Evolutionary conservation across 2,888 invertebrate genomes (phyloP).

Genomic region (Diachrysia chrysitis): DNA sequence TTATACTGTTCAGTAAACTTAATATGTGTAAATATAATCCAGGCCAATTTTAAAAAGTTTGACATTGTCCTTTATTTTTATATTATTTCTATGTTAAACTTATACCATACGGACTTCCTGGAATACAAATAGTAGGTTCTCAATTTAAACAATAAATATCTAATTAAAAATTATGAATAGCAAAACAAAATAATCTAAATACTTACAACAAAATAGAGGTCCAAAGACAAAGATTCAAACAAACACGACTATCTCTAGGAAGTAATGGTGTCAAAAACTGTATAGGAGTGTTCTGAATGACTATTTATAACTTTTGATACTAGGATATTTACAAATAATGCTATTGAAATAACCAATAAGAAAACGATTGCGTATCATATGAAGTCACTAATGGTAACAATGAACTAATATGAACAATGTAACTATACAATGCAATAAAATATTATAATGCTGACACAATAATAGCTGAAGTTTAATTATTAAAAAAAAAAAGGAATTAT

Average conservation of each 20-base stretch:
- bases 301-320: constrained; percentile 26
- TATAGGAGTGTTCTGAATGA: background rate
- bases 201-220: constrained; percentile 17
- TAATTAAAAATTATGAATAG: background rate
- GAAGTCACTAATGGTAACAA: constrained; percentile 26
- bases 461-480: no score
- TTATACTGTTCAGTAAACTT: constrained; percentile 8
- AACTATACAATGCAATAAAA: background rate
- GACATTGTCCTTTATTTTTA: constrained; percentile 13
- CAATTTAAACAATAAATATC: background rate
- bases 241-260: constrained; percentile 1
- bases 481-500: no score
- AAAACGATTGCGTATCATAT: constrained; percentile 15
- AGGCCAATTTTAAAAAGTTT: constrained; percentile 10
- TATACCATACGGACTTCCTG: constrained; percentile 19
- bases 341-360: constrained; percentile 5
- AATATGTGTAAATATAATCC: constrained; percentile 23
- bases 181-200: background rate
- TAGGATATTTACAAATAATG: constrained; percentile 36
- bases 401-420: constrained; percentile 4
- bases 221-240: background rate
- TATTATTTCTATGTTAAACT: background rate
- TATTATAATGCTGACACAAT: background rate
- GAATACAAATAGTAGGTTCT: constrained; percentile 14
- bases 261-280: constrained; percentile 13